A percentile compares a stretch with the other conserved stretches of the same genome.
phyloP scores from a whole-genome alignment of 1,140 invertebrate species.

The Diachasma alloeum region DNA sequence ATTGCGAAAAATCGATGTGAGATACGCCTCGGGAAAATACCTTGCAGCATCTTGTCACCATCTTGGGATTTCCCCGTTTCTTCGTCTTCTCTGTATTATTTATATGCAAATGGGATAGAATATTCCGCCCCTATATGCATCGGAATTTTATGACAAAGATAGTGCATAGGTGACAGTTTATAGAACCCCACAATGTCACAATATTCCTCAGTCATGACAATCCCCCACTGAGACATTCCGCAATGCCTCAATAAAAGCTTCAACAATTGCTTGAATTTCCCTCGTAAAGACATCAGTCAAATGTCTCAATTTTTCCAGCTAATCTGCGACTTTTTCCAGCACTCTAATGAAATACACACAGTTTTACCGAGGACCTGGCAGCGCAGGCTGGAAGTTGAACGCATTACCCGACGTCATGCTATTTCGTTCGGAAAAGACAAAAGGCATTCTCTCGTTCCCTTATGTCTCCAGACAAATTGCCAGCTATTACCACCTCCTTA shows the following conservation, averaged over 20 bases:
- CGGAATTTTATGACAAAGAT: slow-evolving; percentile 38
- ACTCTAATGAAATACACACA: background rate
- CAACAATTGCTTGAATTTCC: background rate
- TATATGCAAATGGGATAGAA: slow-evolving; percentile 44
- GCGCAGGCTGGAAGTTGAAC: background rate
- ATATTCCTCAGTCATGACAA: background rate
- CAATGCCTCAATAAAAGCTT: background rate
- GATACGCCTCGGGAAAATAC: background rate
- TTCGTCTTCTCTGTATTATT: slow-evolving; percentile 50
- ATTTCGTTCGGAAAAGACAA: background rate
- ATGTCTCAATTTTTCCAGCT: background rate
- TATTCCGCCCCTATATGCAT: slow-evolving; percentile 22
- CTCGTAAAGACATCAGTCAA: background rate
- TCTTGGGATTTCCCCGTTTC: slow-evolving; percentile 41
- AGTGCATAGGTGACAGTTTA: slow-evolving; percentile 48
- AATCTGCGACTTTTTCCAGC: background rate
- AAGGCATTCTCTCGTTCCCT: background rate
- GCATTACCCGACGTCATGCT: background rate
- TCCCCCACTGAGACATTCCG: background rate
- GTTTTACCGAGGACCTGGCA: background rate
- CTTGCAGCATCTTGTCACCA: slow-evolving; percentile 19
- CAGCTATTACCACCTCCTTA: background rate
- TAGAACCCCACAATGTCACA: background rate
- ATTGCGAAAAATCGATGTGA: background rate
- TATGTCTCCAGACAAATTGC: background rate